Base-by-base conservation (phyloP, 2,797 vertebrate genomes). In the Ptychadena robeensis region DNA sequence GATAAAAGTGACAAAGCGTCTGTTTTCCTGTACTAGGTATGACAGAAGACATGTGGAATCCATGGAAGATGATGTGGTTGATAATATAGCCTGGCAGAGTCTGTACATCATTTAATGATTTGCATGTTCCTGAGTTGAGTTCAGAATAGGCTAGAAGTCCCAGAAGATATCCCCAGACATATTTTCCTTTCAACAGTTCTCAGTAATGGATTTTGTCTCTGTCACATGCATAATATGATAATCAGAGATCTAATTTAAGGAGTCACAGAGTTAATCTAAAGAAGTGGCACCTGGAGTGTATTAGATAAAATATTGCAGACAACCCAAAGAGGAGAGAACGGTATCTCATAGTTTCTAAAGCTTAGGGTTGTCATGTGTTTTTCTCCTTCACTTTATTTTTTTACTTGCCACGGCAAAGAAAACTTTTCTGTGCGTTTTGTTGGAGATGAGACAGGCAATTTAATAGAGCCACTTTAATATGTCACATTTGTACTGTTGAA, bases 151-250 rank as follows among this genome's bases (percentile, higher is more conserved):
- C 59, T 61, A 25, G 27, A 61, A 61, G 59, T 61, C 59, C 59
- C 59, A 61, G 27, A 25, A 61, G 25, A 61, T 61, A 28, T 27
- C 27, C 3, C 2, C 9, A 61, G 57, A 25, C 25, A n/a, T 27
- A 9, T 8, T 40, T 28, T 61, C n/a, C 44, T 22, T 53, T 53
- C 44, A 22, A 53, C 44, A 53, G 44, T 53, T 53, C 44, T n/a
- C 53, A 8, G 53, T 59, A 61, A 61, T 61, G 27, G 59, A 25
- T 28, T 61, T 27, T 61, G 3, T 27, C n/a, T 11, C 27, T 61
- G 25, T 61, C 25, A 61, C 59, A 61, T 61, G 59, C 59, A 61
- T 59, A 61, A 61, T 61, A 61, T 61, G 59, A 61, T 61, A 61
- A 61, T 28, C 9, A 28, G 9, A 28, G n/a, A 61, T 61, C 25